phyloP scores from a whole-genome alignment of 2,113 vertebrate genomes.

The Triplophysa rosa region DNA sequence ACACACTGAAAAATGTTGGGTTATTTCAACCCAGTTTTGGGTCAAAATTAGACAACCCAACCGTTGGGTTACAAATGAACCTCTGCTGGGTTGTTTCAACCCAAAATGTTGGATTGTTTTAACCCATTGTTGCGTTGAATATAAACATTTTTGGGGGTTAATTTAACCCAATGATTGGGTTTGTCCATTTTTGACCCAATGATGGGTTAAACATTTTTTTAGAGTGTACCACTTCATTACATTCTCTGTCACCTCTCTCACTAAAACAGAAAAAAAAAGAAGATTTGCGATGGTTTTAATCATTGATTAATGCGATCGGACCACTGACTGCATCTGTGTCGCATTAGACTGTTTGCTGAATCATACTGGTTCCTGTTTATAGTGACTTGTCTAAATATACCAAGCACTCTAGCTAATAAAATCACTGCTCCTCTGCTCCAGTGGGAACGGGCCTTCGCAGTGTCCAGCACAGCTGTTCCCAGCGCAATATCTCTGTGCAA shows the following conservation, averaged over 20 bases:
- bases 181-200: too few species aligned
- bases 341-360: constrained; percentile 81
- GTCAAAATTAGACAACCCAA: too few species aligned
- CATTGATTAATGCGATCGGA: constrained; percentile 88
- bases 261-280: constrained; percentile 12
- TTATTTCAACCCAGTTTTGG: too few species aligned
- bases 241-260: constrained; percentile 24
- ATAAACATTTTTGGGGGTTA: too few species aligned
- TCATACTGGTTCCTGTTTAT: constrained; percentile 76
- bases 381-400: constrained; percentile 73
- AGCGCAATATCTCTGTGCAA: background rate
- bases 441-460: constrained; percentile 37
- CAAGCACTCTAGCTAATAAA: constrained; percentile 53
- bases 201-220: too few species aligned
- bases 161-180: too few species aligned
- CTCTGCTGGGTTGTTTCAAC: too few species aligned
- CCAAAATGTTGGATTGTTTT: too few species aligned
- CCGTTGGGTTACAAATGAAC: too few species aligned
- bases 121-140: too few species aligned
- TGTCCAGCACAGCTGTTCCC: constrained; percentile 37
- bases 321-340: constrained; percentile 80
- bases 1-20: too few species aligned
- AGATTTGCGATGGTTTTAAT: constrained; percentile 76
- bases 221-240: background rate
- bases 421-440: constrained; percentile 25